Conservation (phyloP, 2,797 vertebrate species). For the Gymnothorax reevesii region DNA sequence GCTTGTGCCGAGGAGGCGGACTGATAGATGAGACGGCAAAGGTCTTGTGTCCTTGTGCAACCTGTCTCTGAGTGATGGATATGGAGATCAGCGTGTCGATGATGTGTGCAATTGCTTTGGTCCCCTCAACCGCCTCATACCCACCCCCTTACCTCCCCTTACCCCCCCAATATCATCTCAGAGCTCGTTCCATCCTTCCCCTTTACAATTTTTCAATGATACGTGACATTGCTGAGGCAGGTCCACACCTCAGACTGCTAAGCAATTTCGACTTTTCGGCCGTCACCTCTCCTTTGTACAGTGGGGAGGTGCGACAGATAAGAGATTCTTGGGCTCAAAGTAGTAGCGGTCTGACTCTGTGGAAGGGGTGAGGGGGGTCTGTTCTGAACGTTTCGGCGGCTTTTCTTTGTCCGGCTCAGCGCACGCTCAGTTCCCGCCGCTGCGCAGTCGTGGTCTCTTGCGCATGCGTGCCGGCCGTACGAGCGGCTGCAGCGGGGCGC, state of each 20-base stretch:
- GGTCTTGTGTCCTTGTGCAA: conserved; percentile 70
- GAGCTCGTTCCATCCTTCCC: conserved; percentile 70
- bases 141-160: conserved; percentile 13
- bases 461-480: conserved; percentile 13
- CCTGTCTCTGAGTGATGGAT: conserved; percentile 63
- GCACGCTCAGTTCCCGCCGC: conserved; percentile 44
- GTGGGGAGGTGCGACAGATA: no score
- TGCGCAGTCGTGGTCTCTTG: conserved; percentile 25
- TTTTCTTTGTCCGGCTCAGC: conserved; percentile 12
- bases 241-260: no score
- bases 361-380: not conserved
- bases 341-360: no score
- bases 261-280: no score
- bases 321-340: no score
- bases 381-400: conserved; percentile 47
- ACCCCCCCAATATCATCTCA: conserved; percentile 78
- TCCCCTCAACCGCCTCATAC: not conserved
- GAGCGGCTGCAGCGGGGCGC: conserved; percentile 49
- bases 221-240: no score
- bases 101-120: not conserved
- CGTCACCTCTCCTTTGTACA: no score
- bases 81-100: not conserved
- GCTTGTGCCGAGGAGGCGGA: conserved; percentile 23
- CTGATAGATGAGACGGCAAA: conserved; percentile 41
- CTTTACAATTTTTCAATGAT: no score